phyloP scores from a whole-genome alignment of 2,888 invertebrate species.

The Watsonalla binaria region DNA sequence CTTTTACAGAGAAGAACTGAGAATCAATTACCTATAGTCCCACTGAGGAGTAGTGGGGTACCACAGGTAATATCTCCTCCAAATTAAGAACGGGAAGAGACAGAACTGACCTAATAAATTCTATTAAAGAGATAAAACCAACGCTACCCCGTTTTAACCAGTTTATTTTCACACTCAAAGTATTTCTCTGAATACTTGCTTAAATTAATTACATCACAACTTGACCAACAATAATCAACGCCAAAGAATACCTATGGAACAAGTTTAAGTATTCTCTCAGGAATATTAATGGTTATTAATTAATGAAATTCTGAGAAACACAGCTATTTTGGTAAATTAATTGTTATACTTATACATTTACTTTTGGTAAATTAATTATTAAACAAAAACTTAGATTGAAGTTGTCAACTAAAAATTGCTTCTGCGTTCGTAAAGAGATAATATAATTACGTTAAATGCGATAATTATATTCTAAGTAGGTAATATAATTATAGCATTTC shows the following conservation, averaged over 20 bases:
- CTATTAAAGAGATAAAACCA: too few relatives aligned
- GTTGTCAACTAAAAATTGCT: conserved; percentile 14
- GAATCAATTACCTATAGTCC: too few relatives aligned
- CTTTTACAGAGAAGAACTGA: too few relatives aligned
- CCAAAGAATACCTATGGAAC: not conserved
- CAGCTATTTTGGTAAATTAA: not conserved
- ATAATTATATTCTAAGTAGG: not conserved
- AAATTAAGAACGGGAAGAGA: too few relatives aligned
- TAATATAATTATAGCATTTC: not conserved
- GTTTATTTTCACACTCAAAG: not conserved
- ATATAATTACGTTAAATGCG: too few relatives aligned
- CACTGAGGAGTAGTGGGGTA: too few relatives aligned
- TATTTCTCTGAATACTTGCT: not conserved
- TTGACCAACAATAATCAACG: not conserved
- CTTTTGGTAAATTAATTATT: not conserved
- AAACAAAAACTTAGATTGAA: not conserved
- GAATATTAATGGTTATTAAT: not conserved
- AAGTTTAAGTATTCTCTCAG: not conserved
- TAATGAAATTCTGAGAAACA: not conserved
- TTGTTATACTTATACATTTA: not conserved
- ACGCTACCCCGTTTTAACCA: too few relatives aligned
- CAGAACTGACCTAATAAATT: too few relatives aligned
- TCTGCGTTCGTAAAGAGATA: conserved; percentile 6
- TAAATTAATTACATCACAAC: not conserved
- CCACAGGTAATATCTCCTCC: too few relatives aligned